Evolutionary conservation across 2,797 vertebrate genomes (phyloP), one percentile per base, ranked within the genome.

Genomic region (Cirrhinus mrigala): DNA sequence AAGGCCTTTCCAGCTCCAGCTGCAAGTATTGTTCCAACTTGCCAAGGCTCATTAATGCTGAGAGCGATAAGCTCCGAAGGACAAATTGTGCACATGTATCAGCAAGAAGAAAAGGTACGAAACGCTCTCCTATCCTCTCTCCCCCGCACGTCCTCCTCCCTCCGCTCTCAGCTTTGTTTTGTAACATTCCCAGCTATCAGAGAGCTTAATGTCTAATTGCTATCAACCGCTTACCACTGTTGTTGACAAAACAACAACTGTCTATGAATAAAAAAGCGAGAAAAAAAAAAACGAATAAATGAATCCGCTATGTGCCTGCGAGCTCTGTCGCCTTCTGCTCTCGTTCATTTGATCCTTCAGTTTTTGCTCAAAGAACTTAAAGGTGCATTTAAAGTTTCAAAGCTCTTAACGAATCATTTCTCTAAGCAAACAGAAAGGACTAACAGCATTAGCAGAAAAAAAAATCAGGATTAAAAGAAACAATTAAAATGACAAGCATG

Each of bases 1-100:
- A 89, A 93, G 91, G 87, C 86, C 90, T 90, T 94, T 93, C 92
- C 91, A 90, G 88, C 93, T 90, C 91, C 95, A 95, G 94, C 95
- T 95, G 95, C 93, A 92, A 90, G 91, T 93, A 93, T 91, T 95
- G 94, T 94, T 93, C 93, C 89, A 92, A 94, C 94, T 95, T 90
- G 96, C 95, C 92, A 94, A 94, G 94, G 90, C 93, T 96, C 93
- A 94, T 95, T 96, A 95, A 93, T 90, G 89, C 93, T 94, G 92
- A 93, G 94, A 94, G 94, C 14, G 86, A 95, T 95, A 96, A 94
- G 92, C 92, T 96, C 91, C 91, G 92, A 95, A 95, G 94, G 95
- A 96, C 95, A 96, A 95, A 94, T 93, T 94, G 91, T 88, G 90
- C 91, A 94, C 92, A 93, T 94, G 93, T 90, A 92, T 94, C 94